Percentiles rank a stretch among this genome's conserved stretches.
phyloP scores from a whole-genome alignment of 1,140 invertebrate species.

The Berghia stephanieae region DNA sequence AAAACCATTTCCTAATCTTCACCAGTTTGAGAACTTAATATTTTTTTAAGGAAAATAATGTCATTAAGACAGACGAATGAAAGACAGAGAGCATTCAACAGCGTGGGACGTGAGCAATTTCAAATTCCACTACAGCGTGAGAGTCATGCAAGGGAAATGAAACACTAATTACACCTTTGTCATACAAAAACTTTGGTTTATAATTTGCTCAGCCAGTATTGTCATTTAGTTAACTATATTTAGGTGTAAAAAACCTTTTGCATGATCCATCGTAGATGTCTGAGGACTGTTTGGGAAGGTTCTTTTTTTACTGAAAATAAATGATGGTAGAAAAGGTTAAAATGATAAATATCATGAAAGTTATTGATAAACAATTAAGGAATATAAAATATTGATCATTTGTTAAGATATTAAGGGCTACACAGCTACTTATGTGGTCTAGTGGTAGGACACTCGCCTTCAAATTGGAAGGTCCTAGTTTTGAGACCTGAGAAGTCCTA shows the following conservation, averaged over 20 bases:
- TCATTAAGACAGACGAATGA: no score
- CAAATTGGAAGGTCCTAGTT: no score
- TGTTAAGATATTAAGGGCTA: background rate
- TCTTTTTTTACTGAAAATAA: conserved; percentile 52
- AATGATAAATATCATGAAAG: background rate
- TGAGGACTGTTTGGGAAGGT: conserved; percentile 78
- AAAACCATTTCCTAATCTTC: no score
- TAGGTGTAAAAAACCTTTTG: conserved; percentile 76
- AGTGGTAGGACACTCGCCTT: no score
- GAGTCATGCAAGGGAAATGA: background rate
- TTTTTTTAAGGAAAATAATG: no score
- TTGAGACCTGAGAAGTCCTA: no score
- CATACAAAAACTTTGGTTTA: background rate
- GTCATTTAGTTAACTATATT: background rate
- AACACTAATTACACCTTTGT: background rate
- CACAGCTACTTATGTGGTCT: no score
- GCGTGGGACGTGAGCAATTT: background rate
- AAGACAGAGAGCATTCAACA: background rate
- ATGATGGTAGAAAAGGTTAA: background rate
- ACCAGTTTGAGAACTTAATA: no score
- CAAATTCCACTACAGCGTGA: background rate
- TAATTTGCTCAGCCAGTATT: background rate
- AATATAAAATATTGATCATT: background rate
- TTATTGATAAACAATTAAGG: background rate
- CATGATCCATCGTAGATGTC: conserved; percentile 91